Evolutionary conservation across 1,140 invertebrate species (phyloP), one percentile per base, ranked within the genome.

Genomic region (Cydia amplana): DNA sequence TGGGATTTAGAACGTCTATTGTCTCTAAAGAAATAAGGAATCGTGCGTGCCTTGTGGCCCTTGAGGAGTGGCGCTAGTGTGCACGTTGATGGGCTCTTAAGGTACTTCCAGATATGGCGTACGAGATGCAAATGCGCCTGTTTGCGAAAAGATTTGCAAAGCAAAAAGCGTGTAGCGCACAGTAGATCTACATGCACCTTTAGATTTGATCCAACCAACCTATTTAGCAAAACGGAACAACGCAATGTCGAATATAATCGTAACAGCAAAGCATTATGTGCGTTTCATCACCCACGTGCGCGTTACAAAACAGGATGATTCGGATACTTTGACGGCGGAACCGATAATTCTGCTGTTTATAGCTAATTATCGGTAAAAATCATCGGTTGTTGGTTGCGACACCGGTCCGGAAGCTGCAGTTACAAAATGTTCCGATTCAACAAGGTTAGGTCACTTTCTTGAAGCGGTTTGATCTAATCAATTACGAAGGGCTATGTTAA

Each of bases 181-280:
- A 10, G 36, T 40, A 40, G 36, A n/a, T n/a, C n/a, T n/a, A n/a
- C 32, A 36, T 7, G 32, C 5, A 36, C 36, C 36, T 40, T 40
- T 40, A 10, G 36, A 9, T 40, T 40, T 10, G 36, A 40, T 10
- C 9, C 9, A 40, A 40, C 36, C 55, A 23, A 60, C 55, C 55
- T 60, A 23, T 60, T 60, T 60, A 60, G n/a, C 9, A 23, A 60
- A 60, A 60, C 55, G 55, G 55, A 60, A 60, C 55, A 60, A 12
- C 55, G 55, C 55, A 60, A 60, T 12, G n/a, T 60, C 55, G 55
- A 60, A 23, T 60, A 60, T 60, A 60, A 60, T 23, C 55, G 55
- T 60, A 60, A 60, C 55, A 46, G n/a, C 32, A 32, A 32, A 36
- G 36, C 51, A 60, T 60, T 60, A 60, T 60, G 55, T 60, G 4